Evolutionary conservation across 2,797 vertebrate genomes (phyloP).

Genomic region (Sciurus vulgaris): DNA sequence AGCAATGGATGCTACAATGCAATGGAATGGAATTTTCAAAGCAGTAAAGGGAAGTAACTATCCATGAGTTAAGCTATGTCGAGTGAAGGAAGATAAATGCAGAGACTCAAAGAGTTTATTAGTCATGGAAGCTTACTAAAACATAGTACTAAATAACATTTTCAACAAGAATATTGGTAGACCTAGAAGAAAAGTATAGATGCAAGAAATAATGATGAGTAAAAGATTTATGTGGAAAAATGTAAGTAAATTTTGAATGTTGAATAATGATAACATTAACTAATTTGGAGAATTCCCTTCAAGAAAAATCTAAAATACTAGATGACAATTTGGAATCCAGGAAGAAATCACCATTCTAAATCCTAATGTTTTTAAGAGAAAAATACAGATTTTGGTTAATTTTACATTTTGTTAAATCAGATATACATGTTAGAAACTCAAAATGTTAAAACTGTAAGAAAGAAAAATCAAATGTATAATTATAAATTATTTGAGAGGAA

Average conservation of each 20-base stretch:
- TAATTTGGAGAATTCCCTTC: neutral
- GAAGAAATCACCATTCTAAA: neutral
- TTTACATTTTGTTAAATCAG: constrained; percentile 4
- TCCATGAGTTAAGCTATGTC: neutral
- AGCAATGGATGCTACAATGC: neutral
- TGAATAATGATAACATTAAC: constrained; percentile 20
- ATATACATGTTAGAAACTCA: constrained; percentile 14
- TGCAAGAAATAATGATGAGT: neutral
- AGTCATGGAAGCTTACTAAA: neutral
- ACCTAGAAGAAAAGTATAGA: constrained; percentile 4
- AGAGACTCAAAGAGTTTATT: neutral
- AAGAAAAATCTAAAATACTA: constrained; percentile 27
- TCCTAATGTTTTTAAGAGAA: neutral
- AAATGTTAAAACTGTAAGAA: neutral
- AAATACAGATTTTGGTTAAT: neutral
- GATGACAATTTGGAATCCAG: neutral
- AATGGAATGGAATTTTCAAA: neutral
- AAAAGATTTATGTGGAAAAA: constrained; percentile 3
- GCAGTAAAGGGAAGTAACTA: neutral
- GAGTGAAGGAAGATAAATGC: constrained; percentile 5
- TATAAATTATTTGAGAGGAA: constrained; percentile 11
- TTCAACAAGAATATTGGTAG: constrained; percentile 1
- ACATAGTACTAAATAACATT: constrained; percentile 15
- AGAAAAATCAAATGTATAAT: constrained; percentile 4
- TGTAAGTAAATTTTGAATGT: neutral